Percentiles rank a stretch among this genome's conserved stretches.
Evolutionary conservation across 1,140 invertebrate species (phyloP).

Genomic region (Lamellibrachia luymesi): DNA sequence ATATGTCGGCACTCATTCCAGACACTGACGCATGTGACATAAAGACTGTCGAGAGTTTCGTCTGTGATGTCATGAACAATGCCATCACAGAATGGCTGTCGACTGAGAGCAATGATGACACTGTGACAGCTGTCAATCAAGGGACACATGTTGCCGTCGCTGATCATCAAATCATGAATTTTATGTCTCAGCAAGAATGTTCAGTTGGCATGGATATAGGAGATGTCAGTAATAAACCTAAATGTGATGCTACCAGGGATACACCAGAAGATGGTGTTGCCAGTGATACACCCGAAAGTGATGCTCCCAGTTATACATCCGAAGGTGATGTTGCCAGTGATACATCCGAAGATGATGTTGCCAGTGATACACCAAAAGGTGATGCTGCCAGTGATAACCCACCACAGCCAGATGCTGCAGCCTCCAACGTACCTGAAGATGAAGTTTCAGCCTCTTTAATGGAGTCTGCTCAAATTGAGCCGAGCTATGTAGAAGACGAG

Average conservation of each 20-base stretch:
- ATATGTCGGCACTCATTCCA: background rate
- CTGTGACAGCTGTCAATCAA: background rate
- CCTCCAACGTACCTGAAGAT: background rate
- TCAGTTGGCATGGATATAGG: background rate
- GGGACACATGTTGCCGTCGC: background rate
- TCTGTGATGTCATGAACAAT: background rate
- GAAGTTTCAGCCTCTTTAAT: background rate
- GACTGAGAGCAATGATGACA: background rate
- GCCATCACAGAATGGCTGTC: background rate
- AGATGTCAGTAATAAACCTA: background rate
- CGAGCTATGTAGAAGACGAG: background rate
- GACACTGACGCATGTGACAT: background rate
- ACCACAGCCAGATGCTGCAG: background rate
- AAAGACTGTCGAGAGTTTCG: background rate
- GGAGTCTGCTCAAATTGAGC: background rate
- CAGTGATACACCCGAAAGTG: background rate
- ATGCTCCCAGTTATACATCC: background rate
- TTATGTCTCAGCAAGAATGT: background rate
- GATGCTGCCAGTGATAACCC: background rate
- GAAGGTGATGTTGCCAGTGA: background rate
- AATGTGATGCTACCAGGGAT: background rate
- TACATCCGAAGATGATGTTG: background rate
- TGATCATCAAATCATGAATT: conserved; percentile 5
- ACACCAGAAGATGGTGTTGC: background rate
- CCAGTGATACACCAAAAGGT: background rate